These are phyloP conservation scores for Pseudomyrmex sp. DNA, from an alignment of 1,140 invertebrate species.

Conservation along the genomic window DNA sequence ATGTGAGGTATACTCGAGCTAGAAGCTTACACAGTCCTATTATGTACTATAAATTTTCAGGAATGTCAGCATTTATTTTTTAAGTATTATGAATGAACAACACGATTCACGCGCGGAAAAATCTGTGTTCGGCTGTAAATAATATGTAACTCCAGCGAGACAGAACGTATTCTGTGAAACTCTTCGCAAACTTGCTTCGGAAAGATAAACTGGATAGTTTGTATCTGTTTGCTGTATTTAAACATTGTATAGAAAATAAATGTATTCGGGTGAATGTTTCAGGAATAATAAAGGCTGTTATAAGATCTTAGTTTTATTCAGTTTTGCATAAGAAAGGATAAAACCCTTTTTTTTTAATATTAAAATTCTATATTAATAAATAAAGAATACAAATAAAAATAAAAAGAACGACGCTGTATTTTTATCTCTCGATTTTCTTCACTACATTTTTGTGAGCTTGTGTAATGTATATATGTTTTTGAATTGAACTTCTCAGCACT, in stretches of 20 bases:
- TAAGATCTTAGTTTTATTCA: conserved; percentile 69
- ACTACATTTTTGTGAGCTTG: conserved; percentile 40
- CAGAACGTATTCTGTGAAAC: no score
- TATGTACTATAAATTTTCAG: neutral
- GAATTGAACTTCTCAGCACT: conserved; percentile 48
- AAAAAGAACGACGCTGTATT: conserved; percentile 63
- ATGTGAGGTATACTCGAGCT: conserved; percentile 13
- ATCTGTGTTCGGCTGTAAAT: conserved; percentile 25
- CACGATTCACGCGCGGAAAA: neutral
- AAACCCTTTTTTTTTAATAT: conserved; percentile 69
- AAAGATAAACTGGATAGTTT: conserved; percentile 24
- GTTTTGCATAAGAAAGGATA: conserved; percentile 69
- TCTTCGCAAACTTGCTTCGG: no score
- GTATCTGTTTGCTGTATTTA: conserved; percentile 29
- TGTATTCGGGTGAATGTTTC: conserved; percentile 49
- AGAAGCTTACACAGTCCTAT: conserved; percentile 22
- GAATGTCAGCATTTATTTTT: conserved; percentile 42
- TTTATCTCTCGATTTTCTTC: conserved; percentile 41
- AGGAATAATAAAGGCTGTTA: conserved; percentile 62
- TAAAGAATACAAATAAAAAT: conserved; percentile 73
- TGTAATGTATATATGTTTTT: conserved; percentile 32
- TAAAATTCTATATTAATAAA: conserved; percentile 74
- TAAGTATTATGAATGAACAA: conserved; percentile 20
- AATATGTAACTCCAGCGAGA: neutral
- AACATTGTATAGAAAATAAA: conserved; percentile 47